A percentile compares a stretch with the other conserved stretches of the same genome.
Evolutionary conservation across 2,113 vertebrate species (phyloP).

Genomic region (Saimiri boliviensis): DNA sequence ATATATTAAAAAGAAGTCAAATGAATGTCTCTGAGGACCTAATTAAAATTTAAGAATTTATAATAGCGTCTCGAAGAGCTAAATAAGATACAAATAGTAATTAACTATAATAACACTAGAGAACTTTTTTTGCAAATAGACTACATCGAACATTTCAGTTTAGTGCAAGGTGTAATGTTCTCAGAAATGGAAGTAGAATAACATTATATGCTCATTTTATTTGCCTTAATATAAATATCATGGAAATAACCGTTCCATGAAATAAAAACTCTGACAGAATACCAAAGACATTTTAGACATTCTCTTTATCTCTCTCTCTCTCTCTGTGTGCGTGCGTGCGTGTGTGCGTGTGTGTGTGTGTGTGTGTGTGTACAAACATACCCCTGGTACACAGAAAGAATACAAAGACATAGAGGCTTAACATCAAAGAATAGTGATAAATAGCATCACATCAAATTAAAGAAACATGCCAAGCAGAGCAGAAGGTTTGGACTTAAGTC

Average conservation of each 20-base stretch:
- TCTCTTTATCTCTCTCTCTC: too few relatives aligned
- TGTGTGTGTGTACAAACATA: not conserved
- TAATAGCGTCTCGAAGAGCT: not conserved
- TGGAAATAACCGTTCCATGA: not conserved
- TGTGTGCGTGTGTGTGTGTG: too few relatives aligned
- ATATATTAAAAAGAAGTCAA: not conserved
- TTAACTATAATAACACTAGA: not conserved
- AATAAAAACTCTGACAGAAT: not conserved
- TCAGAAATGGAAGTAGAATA: not conserved
- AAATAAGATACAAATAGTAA: not conserved
- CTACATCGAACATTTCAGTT: not conserved
- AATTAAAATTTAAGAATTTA: slow-evolving; percentile 8
- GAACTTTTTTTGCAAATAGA: not conserved
- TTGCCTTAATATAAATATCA: not conserved
- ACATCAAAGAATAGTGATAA: not conserved
- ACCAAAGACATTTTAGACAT: not conserved
- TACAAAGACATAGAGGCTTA: not conserved
- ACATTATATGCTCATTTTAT: not conserved
- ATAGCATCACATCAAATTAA: not conserved
- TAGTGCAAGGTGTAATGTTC: not conserved
- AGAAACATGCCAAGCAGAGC: not conserved
- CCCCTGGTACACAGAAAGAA: not conserved
- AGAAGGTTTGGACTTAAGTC: not conserved
- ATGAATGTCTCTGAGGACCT: not conserved
- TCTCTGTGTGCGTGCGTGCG: fast-evolving